phyloP scores from a whole-genome alignment of 92 coral and sea anemone genomes.

The Phenganax stokvisi region DNA sequence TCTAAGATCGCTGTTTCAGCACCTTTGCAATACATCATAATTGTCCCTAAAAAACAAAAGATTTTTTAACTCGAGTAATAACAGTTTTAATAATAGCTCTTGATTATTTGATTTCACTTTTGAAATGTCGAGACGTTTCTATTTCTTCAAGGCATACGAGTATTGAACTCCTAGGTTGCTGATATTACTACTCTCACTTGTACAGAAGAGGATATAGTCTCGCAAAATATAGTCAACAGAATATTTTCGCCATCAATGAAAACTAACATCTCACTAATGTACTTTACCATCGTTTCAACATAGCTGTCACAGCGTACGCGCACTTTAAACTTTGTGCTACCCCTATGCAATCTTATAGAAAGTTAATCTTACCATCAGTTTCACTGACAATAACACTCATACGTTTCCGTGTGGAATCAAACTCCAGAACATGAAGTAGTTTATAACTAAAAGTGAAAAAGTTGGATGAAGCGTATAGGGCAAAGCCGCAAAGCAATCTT shows the following conservation, averaged over 20 bases:
- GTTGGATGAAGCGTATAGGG: neutral
- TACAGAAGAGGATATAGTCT: too few relatives aligned
- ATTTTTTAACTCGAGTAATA: neutral
- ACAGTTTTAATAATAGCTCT: neutral
- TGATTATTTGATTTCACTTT: neutral
- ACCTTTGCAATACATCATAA: conserved; percentile 75
- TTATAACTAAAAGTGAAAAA: conserved; percentile 54
- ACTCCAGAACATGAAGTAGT: conserved; percentile 87
- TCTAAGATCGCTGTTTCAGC: conserved; percentile 90
- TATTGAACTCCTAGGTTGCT: neutral
- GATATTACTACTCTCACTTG: neutral
- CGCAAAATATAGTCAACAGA: too few relatives aligned
- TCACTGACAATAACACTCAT: conserved; percentile 92
- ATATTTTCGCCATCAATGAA: too few relatives aligned
- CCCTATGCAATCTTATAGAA: neutral
- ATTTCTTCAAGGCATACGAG: too few relatives aligned
- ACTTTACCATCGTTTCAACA: too few relatives aligned
- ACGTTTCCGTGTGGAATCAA: conserved; percentile 91
- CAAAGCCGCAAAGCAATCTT: neutral
- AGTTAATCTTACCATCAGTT: conserved; percentile 55
- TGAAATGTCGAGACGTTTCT: too few relatives aligned
- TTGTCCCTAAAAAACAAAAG: conserved; percentile 46
- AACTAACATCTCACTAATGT: too few relatives aligned
- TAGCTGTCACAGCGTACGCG: too few relatives aligned
- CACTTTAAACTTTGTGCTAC: too few relatives aligned